Percentiles rank a stretch among this genome's conserved stretches.
These are phyloP conservation scores for Percopsis transmontana DNA, from an alignment of 2,113 vertebrate species.

Conservation along the genomic window DNA sequence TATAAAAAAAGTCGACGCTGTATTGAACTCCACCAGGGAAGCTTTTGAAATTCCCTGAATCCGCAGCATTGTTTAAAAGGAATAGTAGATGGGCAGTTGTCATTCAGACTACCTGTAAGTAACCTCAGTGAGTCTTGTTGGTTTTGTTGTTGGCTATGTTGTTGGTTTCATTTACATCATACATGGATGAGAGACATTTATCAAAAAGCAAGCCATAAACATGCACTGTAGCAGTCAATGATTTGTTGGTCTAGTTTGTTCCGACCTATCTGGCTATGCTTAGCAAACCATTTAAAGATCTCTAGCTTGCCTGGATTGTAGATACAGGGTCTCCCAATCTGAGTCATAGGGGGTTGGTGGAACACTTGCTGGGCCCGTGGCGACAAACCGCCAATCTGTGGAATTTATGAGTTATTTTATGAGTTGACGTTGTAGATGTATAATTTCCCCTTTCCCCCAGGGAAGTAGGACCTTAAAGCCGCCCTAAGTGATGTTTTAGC, in stretches of 20 bases:
- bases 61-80: neutral
- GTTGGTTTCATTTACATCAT: neutral
- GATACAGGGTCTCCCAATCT: conserved; percentile 31
- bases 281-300: too few species aligned
- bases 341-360: conserved; percentile 53
- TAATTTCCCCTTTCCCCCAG: conserved; percentile 12
- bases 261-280: neutral
- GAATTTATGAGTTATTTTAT: conserved; percentile 44
- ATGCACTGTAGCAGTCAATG: too few species aligned
- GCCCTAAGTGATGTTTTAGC: too few species aligned
- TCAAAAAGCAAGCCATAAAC: conserved; percentile 11
- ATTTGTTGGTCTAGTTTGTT: too few species aligned
- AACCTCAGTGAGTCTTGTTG: neutral
- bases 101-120: conserved; percentile 53
- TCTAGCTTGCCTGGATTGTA: neutral
- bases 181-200: conserved; percentile 2
- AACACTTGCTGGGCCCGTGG: conserved; percentile 54
- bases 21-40: neutral
- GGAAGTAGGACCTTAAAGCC: neutral
- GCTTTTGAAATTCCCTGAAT: neutral
- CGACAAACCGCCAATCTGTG: conserved; percentile 12
- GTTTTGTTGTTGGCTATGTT: conserved; percentile 15
- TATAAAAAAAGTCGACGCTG: too few species aligned
- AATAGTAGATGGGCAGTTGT: neutral
- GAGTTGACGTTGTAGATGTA: neutral